Conservation (phyloP, 2,797 vertebrate genomes). For the Todus mexicanus region DNA sequence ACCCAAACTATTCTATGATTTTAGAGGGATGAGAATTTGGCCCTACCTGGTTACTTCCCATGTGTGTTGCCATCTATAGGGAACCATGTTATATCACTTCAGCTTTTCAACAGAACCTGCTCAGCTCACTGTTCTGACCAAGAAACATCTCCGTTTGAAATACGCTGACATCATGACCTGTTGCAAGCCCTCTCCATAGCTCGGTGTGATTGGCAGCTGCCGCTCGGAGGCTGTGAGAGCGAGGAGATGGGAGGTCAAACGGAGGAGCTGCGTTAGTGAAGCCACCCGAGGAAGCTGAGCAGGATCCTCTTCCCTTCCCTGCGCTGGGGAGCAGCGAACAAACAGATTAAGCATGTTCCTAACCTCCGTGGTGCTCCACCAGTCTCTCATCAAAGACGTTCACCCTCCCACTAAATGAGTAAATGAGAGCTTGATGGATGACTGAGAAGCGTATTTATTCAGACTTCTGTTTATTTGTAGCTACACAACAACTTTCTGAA, state of each 20-base stretch:
- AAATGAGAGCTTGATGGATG: slow-evolving; percentile 33
- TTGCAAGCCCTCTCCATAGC: not conserved
- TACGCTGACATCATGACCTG: not conserved
- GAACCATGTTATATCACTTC: not conserved
- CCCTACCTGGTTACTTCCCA: not conserved
- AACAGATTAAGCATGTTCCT: not conserved
- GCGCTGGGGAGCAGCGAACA: not conserved
- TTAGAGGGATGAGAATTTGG: not conserved
- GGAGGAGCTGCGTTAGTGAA: accelerated
- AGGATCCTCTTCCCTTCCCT: not conserved
- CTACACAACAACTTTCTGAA: not conserved
- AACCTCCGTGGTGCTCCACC: not conserved
- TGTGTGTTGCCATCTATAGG: not conserved
- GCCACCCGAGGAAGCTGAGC: not conserved
- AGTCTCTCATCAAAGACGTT: not conserved
- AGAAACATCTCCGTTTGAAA: not conserved
- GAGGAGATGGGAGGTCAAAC: accelerated
- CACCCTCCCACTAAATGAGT: not conserved
- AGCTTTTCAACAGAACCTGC: not conserved
- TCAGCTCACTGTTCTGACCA: not conserved
- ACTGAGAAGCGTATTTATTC: slow-evolving; percentile 32
- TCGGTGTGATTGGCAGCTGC: not conserved
- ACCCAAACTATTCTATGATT: not conserved
- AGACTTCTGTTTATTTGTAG: not conserved
- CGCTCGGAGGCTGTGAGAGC: accelerated